A percentile compares a stretch with the other conserved stretches of the same genome.
phyloP scores from a whole-genome alignment of 2,888 invertebrate genomes.

The Euzetes globulus region DNA sequence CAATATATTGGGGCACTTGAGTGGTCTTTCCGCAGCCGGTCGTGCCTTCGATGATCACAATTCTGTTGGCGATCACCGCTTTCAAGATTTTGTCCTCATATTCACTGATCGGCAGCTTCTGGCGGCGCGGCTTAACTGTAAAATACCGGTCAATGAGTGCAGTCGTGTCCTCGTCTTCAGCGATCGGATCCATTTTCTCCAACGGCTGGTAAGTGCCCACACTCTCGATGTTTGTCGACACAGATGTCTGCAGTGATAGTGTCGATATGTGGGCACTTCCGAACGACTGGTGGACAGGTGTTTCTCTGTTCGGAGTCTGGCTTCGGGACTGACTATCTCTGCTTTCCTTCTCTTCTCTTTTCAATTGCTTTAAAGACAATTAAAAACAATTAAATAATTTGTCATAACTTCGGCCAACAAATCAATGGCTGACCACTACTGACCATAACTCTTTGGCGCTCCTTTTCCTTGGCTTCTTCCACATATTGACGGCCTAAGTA shows the following conservation, averaged over 20 bases:
- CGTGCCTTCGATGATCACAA: constrained; percentile 77
- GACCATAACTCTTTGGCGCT: neutral
- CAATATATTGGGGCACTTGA: constrained; percentile 80
- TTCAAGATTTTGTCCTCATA: constrained; percentile 56
- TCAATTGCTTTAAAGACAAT: neutral
- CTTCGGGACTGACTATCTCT: neutral
- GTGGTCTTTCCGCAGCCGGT: constrained; percentile 81
- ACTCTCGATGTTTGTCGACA: neutral
- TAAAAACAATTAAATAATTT: neutral
- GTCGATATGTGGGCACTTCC: neutral
- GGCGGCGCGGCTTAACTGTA: neutral
- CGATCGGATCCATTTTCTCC: neutral
- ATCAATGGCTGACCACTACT: neutral
- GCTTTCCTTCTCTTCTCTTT: neutral
- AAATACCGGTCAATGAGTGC: neutral
- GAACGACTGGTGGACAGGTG: neutral
- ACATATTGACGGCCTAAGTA: neutral
- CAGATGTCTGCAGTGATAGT: neutral
- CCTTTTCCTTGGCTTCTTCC: neutral
- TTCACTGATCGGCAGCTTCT: constrained; percentile 10
- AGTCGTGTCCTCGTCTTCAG: neutral
- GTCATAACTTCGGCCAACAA: neutral
- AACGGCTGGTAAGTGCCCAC: neutral
- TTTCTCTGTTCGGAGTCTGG: neutral
- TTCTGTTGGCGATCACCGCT: constrained; percentile 60